phyloP scores from a whole-genome alignment of 92 coral and sea anemone species.

The Heliopora coerulea region DNA sequence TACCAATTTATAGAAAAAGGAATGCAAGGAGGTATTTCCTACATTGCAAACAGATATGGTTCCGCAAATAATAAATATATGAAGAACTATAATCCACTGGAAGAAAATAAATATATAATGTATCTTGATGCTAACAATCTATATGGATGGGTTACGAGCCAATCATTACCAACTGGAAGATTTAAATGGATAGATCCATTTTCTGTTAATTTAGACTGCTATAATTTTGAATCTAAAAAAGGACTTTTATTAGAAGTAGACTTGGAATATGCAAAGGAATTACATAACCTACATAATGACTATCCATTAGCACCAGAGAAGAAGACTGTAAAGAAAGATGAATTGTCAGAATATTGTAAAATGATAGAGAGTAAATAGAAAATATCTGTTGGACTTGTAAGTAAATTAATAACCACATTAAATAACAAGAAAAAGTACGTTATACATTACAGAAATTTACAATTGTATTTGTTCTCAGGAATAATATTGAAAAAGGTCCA shows the following conservation, averaged over 20 bases:
- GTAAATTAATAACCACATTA: constrained; percentile 28
- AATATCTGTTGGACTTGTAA: neutral
- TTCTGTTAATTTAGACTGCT: no score
- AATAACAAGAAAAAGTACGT: constrained; percentile 21
- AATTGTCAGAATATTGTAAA: constrained; percentile 26
- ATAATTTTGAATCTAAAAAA: neutral
- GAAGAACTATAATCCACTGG: neutral
- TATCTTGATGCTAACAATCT: neutral
- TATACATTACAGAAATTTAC: constrained; percentile 23
- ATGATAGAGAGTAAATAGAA: constrained; percentile 8
- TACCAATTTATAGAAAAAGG: constrained; percentile 36
- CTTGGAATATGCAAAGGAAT: constrained; percentile 13
- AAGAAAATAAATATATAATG: neutral
- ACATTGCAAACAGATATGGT: constrained; percentile 12
- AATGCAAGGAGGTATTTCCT: constrained; percentile 38
- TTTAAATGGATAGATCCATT: neutral
- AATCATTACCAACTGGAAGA: neutral
- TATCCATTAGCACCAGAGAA: constrained; percentile 43
- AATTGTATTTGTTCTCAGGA: constrained; percentile 21
- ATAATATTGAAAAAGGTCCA: constrained; percentile 27
- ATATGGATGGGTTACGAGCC: neutral
- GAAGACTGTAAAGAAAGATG: neutral
- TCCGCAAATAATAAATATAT: neutral
- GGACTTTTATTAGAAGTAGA: constrained; percentile 21
- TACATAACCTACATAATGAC: constrained; percentile 44